These are phyloP conservation scores for Smittia aterrima DNA, from an alignment of 2,888 invertebrate species.

Conservation along the genomic window DNA sequence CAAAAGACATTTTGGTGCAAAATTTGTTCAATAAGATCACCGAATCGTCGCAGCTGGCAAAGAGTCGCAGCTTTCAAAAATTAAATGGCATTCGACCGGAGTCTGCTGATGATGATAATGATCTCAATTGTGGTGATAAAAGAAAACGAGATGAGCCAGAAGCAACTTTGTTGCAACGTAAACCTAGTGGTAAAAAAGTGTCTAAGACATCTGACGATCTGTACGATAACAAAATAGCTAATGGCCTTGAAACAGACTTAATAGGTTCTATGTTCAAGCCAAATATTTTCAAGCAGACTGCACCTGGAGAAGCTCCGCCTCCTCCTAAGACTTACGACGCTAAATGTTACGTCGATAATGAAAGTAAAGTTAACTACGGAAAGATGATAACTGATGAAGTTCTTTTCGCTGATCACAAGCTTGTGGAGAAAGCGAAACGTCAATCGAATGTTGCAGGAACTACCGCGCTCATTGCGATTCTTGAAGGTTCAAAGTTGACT, in stretches of 20 bases:
- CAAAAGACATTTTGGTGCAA: constrained; percentile 81
- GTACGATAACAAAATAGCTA: constrained; percentile 46
- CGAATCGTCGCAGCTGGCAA: constrained; percentile 67
- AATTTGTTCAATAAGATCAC: constrained; percentile 74
- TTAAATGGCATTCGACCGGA: background rate
- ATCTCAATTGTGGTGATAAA: constrained; percentile 16
- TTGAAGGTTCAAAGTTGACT: constrained; percentile 77
- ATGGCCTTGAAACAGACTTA: constrained; percentile 45
- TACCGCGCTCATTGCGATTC: constrained; percentile 84
- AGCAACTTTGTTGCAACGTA: background rate
- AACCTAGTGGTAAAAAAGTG: constrained; percentile 47
- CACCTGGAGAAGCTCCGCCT: constrained; percentile 42
- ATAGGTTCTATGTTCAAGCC: constrained; percentile 47
- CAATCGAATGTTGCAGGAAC: constrained; percentile 78
- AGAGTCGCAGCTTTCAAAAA: constrained; percentile 56
- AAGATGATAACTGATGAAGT: constrained; percentile 84
- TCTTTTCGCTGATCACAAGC: constrained; percentile 74
- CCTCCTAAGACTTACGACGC: constrained; percentile 51
- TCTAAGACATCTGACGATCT: constrained; percentile 48
- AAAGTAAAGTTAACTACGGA: constrained; percentile 73
- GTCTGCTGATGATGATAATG: constrained; percentile 54
- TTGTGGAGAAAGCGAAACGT: constrained; percentile 80
- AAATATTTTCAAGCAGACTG: constrained; percentile 44
- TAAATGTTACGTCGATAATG: constrained; percentile 69
- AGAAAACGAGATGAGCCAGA: background rate